phyloP scores from a whole-genome alignment of 1,140 invertebrate species.

The Stenopsyche tienmushanensis region DNA sequence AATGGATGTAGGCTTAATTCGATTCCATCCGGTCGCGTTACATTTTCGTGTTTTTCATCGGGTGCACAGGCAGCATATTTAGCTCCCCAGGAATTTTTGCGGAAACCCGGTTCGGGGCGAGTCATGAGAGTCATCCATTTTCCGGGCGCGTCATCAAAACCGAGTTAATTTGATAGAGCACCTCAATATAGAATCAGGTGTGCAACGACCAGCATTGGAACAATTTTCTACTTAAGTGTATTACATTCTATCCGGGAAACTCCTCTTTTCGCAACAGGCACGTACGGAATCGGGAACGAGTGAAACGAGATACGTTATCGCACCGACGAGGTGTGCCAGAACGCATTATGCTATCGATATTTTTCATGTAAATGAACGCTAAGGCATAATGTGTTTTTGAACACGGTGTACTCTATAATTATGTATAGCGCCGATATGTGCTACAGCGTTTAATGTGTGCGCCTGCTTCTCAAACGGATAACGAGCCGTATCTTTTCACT shows the following conservation, averaged over 20 bases:
- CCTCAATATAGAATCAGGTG: constrained; percentile 3
- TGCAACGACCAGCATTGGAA: too few relatives aligned
- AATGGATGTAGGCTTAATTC: too few relatives aligned
- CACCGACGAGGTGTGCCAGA: neutral
- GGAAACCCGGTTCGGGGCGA: too few relatives aligned
- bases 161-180: neutral
- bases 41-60: too few relatives aligned
- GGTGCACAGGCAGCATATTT: too few relatives aligned
- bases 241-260: neutral
- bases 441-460: too few relatives aligned
- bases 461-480: too few relatives aligned
- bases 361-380: neutral
- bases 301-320: neutral
- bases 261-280: neutral
- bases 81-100: too few relatives aligned
- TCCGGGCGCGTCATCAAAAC: neutral
- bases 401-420: too few relatives aligned
- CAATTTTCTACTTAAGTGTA: neutral
- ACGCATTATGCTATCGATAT: neutral
- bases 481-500: too few relatives aligned
- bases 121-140: constrained; percentile 4
- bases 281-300: neutral
- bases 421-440: too few relatives aligned
- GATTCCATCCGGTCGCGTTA: too few relatives aligned
- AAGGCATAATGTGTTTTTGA: neutral